Conservation (phyloP, 2,888 invertebrate genomes). For the Bruchidius siliquastri region DNA sequence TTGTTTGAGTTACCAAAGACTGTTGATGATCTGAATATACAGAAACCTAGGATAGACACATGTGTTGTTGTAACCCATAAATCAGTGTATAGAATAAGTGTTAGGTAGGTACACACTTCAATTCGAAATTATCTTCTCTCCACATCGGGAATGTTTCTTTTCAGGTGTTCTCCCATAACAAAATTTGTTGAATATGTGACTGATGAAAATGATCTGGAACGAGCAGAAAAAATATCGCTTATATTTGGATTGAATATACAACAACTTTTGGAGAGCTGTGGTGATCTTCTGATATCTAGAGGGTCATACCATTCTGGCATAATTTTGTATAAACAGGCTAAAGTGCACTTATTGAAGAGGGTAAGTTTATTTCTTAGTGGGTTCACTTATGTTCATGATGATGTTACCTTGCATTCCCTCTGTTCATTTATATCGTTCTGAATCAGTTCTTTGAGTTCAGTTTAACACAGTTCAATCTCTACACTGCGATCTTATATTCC, state of each 20-base stretch:
- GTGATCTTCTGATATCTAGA: slow-evolving; percentile 72
- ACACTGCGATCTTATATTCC: too few species aligned
- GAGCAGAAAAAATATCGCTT: slow-evolving; percentile 55
- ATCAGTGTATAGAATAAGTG: slow-evolving; percentile 56
- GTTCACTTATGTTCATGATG: slow-evolving; percentile 32
- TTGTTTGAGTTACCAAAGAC: slow-evolving; percentile 46
- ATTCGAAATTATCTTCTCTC: too few species aligned
- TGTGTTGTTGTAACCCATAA: slow-evolving; percentile 58
- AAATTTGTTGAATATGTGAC: slow-evolving; percentile 56
- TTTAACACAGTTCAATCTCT: too few species aligned
- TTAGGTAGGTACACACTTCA: slow-evolving; percentile 48
- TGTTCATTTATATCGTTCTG: too few species aligned
- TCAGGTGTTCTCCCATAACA: slow-evolving; percentile 46
- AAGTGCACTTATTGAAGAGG: slow-evolving; percentile 53
- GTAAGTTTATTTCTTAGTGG: slow-evolving; percentile 32
- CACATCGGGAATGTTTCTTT: too few species aligned
- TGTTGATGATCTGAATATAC: slow-evolving; percentile 48
- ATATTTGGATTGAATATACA: slow-evolving; percentile 61
- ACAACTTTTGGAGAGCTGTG: slow-evolving; percentile 70
- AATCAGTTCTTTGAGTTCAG: too few species aligned
- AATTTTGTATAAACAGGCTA: slow-evolving; percentile 68
- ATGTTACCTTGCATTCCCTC: too few species aligned
- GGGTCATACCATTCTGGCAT: slow-evolving; percentile 73
- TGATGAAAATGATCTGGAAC: slow-evolving; percentile 51
- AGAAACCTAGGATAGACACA: slow-evolving; percentile 50